Base-by-base conservation (phyloP, 1,140 invertebrate genomes). In the Acromyrmex heyeri region DNA sequence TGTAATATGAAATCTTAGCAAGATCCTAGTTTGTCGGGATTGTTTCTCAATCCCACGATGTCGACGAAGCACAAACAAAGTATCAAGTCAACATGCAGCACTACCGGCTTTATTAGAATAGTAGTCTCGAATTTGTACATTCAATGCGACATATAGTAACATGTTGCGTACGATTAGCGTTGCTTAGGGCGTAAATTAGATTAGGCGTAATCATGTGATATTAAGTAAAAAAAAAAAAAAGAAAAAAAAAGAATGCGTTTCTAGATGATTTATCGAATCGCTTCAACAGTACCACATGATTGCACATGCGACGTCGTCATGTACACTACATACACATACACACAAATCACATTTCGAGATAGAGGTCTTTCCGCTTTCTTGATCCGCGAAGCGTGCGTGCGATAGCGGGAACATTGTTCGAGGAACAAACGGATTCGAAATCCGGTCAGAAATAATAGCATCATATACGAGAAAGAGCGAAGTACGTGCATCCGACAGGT, bases 181-280 rank as follows among this genome's bases (percentile, higher is more conserved):
- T 90, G 91, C 87, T 83, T 91, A 92, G 89, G 87, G 57, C 78
- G 30, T 87, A 88, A 81, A 65, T 79, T 75, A 88, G 34, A 27
- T 12, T 92, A 93, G 91, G 91, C 90, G 88, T 93, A 92, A 90
- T 93, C 90, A 94, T 94, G 94, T 95, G 94, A 95, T 94, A 95
- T 89, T 92, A 83, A 73, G 27, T 59, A n/a, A 53, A 55, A 69
- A 57, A 27, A 57, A 27, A 8, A 62, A 0, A 16, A 30, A 30
- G 2, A 4, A 30, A 61, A 81, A 44, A 55, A 61, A 73, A 48
- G 34, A 48, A 8, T 83, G 38, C 38, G 91, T 92, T 94, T 91
- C 91, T 92, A 87, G 91, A 92, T 91, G 73, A 86, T 91, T 87
- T 90, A 85, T 91, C 76, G 88, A 93, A 88, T 90, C 87, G 92